phyloP scores from a whole-genome alignment of 1,140 invertebrate species.

The Calephelis virginiensis region DNA sequence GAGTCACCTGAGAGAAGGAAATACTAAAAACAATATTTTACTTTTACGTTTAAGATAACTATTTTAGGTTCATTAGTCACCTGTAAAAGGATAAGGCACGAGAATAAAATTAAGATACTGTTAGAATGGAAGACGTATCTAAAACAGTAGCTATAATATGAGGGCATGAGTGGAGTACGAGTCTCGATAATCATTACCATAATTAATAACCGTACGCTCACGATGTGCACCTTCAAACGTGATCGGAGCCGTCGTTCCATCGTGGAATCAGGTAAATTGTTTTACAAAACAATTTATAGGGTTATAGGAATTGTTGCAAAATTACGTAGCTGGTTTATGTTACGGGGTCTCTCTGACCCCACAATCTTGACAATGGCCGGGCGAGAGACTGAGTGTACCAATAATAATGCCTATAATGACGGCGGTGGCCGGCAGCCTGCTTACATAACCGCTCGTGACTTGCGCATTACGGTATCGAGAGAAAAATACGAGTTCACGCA shows the following conservation, averaged over 20 bases:
- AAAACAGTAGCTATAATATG: conserved; percentile 29
- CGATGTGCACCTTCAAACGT: conserved; percentile 61
- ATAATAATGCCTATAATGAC: conserved; percentile 71
- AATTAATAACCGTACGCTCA: conserved; percentile 70
- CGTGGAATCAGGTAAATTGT: conserved; percentile 60
- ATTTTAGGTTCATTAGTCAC: too few species aligned
- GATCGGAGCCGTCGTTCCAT: conserved; percentile 50
- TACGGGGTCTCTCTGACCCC: conserved; percentile 62
- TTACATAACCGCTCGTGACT: conserved; percentile 76
- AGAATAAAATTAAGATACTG: conserved; percentile 14
- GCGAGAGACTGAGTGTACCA: conserved; percentile 60
- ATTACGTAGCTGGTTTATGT: conserved; percentile 64
- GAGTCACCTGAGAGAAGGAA: too few species aligned
- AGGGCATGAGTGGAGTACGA: conserved; percentile 52
- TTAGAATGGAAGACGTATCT: conserved; percentile 26
- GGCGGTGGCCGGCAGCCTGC: conserved; percentile 66
- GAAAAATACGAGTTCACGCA: conserved; percentile 60
- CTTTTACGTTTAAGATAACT: too few species aligned
- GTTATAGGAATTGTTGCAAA: conserved; percentile 66
- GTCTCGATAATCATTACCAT: conserved; percentile 62
- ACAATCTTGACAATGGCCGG: conserved; percentile 75
- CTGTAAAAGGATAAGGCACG: neutral
- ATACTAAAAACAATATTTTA: too few species aligned
- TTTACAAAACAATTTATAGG: conserved; percentile 74
- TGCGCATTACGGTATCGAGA: conserved; percentile 71